phyloP scores from a whole-genome alignment of 2,888 invertebrate genomes.

The Cotesia congregata region DNA sequence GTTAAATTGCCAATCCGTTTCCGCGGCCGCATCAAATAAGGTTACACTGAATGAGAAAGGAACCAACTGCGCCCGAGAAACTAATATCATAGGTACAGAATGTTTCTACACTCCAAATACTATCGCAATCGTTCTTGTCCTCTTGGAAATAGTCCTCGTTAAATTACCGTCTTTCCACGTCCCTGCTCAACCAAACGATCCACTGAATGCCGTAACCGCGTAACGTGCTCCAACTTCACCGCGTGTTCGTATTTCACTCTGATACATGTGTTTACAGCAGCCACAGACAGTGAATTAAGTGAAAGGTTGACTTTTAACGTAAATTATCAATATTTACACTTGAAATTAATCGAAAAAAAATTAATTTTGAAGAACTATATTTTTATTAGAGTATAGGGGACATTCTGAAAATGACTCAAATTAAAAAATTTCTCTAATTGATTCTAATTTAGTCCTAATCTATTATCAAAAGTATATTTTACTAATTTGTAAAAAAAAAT shows the following conservation, averaged over 20 bases:
- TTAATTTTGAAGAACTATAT: too few species aligned
- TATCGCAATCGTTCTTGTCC: neutral
- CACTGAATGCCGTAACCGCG: conserved; percentile 34
- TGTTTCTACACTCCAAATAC: neutral
- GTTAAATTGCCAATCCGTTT: conserved; percentile 56
- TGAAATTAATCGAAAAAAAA: too few species aligned
- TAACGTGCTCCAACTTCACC: neutral
- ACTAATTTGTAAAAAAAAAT: too few species aligned
- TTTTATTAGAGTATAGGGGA: too few species aligned
- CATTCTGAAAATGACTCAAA: too few species aligned
- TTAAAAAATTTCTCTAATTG: too few species aligned
- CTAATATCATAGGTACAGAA: neutral
- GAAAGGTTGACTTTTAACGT: neutral
- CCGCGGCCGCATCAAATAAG: conserved; percentile 52
- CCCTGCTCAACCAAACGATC: conserved; percentile 34
- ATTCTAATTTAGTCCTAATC: too few species aligned
- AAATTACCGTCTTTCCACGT: conserved; percentile 37
- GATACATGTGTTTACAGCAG: neutral
- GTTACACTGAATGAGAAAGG: conserved; percentile 58
- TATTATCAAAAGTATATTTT: too few species aligned
- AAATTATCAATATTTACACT: neutral
- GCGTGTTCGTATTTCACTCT: neutral
- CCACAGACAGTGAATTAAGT: neutral
- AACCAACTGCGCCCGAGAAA: conserved; percentile 57
- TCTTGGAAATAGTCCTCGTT: conserved; percentile 22